phyloP scores from a whole-genome alignment of 2,888 invertebrate species.

The Micropterix aruncella region DNA sequence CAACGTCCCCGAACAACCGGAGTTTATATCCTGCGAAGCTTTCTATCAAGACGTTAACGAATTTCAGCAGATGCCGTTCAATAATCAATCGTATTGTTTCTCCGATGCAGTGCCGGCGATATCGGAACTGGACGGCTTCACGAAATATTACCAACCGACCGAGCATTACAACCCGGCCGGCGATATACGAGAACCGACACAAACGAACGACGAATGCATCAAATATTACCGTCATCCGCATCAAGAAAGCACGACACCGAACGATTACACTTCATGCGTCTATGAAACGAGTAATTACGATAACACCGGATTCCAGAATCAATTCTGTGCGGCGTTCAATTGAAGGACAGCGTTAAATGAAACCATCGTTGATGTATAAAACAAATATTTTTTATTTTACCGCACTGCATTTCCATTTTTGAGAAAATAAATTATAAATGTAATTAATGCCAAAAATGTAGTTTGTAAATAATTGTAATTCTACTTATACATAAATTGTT shows the following conservation, averaged over 20 bases:
- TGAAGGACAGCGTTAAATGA: too few species aligned
- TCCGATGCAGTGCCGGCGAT: background rate
- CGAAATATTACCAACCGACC: background rate
- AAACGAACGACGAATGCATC: background rate
- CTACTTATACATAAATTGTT: too few species aligned
- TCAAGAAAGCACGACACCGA: background rate
- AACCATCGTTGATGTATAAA: too few species aligned
- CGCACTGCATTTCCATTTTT: too few species aligned
- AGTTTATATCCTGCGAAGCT: slow-evolving; percentile 13
- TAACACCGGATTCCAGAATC: background rate
- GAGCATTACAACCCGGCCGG: background rate
- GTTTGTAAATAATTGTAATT: too few species aligned
- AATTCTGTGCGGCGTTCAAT: background rate
- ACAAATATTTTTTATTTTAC: too few species aligned
- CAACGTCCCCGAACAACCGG: slow-evolving; percentile 16
- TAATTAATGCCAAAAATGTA: too few species aligned
- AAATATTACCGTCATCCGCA: background rate
- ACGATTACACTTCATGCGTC: background rate
- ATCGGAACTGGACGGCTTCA: background rate
- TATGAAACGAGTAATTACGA: background rate
- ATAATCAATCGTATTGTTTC: background rate
- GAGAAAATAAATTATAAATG: too few species aligned
- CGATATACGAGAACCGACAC: background rate
- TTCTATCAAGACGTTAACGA: background rate
- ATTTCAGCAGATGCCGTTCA: background rate